Percentiles rank a stretch among this genome's conserved stretches.
phyloP scores from a whole-genome alignment of 2,888 invertebrate genomes.

The Antitype chi region DNA sequence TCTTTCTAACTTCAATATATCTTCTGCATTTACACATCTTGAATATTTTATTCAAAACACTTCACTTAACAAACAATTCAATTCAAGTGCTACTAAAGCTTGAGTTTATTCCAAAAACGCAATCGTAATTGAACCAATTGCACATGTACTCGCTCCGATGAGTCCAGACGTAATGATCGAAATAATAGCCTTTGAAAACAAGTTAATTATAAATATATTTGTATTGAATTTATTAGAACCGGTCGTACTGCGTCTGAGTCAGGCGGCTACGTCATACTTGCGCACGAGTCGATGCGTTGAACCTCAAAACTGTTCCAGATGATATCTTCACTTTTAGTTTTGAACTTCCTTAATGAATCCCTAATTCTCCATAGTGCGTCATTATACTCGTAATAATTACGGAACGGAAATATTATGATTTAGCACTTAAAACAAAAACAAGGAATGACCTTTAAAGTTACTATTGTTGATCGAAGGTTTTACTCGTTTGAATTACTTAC shows the following conservation, averaged over 20 bases:
- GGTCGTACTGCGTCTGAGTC: slow-evolving; percentile 60
- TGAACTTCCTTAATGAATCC: slow-evolving; percentile 21
- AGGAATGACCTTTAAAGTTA: not conserved
- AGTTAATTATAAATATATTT: slow-evolving; percentile 73
- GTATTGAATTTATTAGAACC: slow-evolving; percentile 73
- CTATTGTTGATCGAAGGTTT: not conserved
- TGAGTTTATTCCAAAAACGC: slow-evolving; percentile 26
- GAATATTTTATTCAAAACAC: slow-evolving; percentile 40
- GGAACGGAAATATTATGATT: slow-evolving; percentile 32
- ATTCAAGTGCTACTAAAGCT: slow-evolving; percentile 22
- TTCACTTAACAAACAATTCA: slow-evolving; percentile 46
- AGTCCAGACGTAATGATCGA: slow-evolving; percentile 72
- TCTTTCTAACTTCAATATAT: slow-evolving; percentile 67
- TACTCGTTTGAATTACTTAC: not conserved
- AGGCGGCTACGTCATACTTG: slow-evolving; percentile 51
- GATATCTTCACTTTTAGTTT: slow-evolving; percentile 13
- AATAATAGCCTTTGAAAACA: slow-evolving; percentile 71
- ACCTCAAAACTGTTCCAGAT: slow-evolving; percentile 22
- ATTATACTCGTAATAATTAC: slow-evolving; percentile 25
- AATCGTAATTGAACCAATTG: slow-evolving; percentile 42
- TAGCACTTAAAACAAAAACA: slow-evolving; percentile 3
- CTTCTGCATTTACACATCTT: slow-evolving; percentile 73
- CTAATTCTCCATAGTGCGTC: slow-evolving; percentile 27
- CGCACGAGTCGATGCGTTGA: slow-evolving; percentile 35
- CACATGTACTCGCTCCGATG: slow-evolving; percentile 71